phyloP scores from a whole-genome alignment of 1,140 invertebrate genomes.

The Proctacanthus coquilletti region DNA sequence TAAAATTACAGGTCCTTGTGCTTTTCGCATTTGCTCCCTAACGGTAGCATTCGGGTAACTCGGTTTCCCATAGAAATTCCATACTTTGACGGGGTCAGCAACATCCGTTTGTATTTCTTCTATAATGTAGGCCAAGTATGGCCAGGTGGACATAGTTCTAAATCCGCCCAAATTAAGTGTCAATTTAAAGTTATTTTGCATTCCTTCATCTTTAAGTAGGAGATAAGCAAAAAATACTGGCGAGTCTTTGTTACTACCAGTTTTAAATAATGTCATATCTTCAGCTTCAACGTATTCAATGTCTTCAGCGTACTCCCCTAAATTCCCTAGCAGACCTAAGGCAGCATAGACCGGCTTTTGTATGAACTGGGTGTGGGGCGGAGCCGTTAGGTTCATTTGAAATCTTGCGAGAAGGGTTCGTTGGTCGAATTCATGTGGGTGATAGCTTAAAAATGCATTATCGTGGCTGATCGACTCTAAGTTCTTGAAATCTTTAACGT shows the following conservation, averaged over 20 bases:
- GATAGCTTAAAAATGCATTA: slow-evolving; percentile 35
- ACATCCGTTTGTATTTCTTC: slow-evolving; percentile 26
- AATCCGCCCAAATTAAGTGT: neutral
- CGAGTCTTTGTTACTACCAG: slow-evolving; percentile 1
- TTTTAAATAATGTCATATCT: slow-evolving; percentile 10
- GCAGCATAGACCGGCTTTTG: slow-evolving; percentile 34
- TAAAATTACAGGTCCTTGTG: slow-evolving; percentile 16
- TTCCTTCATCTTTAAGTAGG: too few species aligned
- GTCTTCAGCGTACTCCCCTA: slow-evolving; percentile 21
- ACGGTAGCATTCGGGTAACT: slow-evolving; percentile 20
- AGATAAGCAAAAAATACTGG: slow-evolving; percentile 2
- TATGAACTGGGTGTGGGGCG: slow-evolving; percentile 32
- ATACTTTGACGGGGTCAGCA: slow-evolving; percentile 22
- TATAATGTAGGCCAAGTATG: slow-evolving; percentile 20
- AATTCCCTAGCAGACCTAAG: slow-evolving; percentile 31
- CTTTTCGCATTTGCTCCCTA: slow-evolving; percentile 15
- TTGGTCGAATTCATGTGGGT: slow-evolving; percentile 33
- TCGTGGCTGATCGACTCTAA: slow-evolving; percentile 33
- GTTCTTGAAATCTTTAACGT: slow-evolving; percentile 12
- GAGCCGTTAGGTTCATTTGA: slow-evolving; percentile 32
- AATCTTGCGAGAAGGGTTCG: slow-evolving; percentile 33
- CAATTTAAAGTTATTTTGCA: too few species aligned
- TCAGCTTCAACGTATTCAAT: slow-evolving; percentile 20
- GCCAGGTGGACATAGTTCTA: neutral
- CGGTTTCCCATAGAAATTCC: slow-evolving; percentile 14